Conservation (phyloP, 2,113 vertebrate genomes). For the Taurulus bubalis region DNA sequence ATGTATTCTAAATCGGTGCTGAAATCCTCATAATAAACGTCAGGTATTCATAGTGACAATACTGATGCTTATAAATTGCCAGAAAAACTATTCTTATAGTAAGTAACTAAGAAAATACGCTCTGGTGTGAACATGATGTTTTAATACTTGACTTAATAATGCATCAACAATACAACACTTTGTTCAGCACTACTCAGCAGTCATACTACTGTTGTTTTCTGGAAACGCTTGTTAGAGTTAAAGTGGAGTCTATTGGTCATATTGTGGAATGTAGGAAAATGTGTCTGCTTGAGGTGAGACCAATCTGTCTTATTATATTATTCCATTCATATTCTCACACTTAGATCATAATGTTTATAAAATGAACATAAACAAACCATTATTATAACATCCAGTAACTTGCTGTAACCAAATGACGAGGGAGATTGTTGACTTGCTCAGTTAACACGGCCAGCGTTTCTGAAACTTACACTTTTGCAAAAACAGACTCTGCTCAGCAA, state of each 20-base stretch:
- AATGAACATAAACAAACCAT: background rate
- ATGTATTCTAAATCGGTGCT: background rate
- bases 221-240: background rate
- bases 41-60: too few species aligned
- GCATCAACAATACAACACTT: background rate
- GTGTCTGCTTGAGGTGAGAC: background rate
- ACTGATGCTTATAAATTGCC: background rate
- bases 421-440: slow-evolving; percentile 1
- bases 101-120: background rate
- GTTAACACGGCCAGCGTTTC: slow-evolving; percentile 11
- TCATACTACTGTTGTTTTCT: background rate
- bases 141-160: background rate
- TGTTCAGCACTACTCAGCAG: background rate
- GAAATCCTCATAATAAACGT: background rate
- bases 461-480: background rate
- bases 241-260: background rate
- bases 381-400: slow-evolving; percentile 1
- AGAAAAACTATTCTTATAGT: background rate
- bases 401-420: background rate
- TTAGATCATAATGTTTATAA: background rate
- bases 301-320: background rate
- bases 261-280: background rate
- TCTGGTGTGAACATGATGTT: background rate
- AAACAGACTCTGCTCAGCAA: slow-evolving; percentile 13
- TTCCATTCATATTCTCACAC: background rate